A percentile compares a stretch with the other conserved stretches of the same genome.
Evolutionary conservation across 2,888 invertebrate species (phyloP).

Genomic region (Halictus quadricinctus): DNA sequence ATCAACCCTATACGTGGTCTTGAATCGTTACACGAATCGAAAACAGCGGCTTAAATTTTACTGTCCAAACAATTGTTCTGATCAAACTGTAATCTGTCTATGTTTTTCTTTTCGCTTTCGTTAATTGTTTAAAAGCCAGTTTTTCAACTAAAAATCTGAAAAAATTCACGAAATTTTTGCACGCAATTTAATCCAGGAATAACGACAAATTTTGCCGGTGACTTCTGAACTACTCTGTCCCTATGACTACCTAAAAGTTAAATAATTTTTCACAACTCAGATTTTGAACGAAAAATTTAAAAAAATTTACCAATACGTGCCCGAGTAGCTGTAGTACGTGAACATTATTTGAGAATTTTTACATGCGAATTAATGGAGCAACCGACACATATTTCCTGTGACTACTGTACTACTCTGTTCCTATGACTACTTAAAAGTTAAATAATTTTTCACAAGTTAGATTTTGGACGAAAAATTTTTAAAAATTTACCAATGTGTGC

Average conservation of each 20-base stretch:
- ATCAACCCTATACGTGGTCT: neutral
- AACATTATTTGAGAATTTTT: too few species aligned
- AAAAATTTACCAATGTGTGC: too few species aligned
- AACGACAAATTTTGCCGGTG: neutral
- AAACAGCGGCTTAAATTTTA: neutral
- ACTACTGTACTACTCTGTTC: too few species aligned
- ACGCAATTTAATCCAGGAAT: neutral
- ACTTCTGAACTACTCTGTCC: neutral
- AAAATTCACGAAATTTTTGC: neutral
- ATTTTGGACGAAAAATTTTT: too few species aligned
- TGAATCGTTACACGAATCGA: neutral
- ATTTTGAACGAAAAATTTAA: neutral
- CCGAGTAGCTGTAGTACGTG: too few species aligned
- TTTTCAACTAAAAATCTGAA: neutral
- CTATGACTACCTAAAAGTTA: neutral
- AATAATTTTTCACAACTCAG: neutral
- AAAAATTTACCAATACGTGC: too few species aligned
- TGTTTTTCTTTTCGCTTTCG: neutral
- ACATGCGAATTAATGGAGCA: too few species aligned
- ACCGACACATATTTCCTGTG: too few species aligned
- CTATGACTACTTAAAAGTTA: too few species aligned
- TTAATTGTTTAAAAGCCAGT: neutral
- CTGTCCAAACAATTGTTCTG: neutral
- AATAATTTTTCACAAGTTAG: too few species aligned
- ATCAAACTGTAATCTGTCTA: neutral